Base-by-base conservation (phyloP, 1,140 invertebrate species). In the Penaeus vannamei region DNA sequence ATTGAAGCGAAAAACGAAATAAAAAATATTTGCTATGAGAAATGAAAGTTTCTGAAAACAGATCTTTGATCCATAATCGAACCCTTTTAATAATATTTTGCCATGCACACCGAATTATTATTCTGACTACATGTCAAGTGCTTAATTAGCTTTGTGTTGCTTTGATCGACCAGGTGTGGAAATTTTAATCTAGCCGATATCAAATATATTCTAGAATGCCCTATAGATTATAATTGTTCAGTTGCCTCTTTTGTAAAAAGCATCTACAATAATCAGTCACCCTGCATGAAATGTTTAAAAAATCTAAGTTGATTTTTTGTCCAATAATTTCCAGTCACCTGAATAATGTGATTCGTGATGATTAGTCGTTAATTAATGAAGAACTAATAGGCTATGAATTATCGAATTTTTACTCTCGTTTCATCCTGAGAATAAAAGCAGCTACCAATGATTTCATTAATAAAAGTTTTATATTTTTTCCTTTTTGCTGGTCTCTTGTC, bases 101-200 rank as follows among this genome's bases (percentile, higher is more conserved):
- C 32, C 77, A 76, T 46, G 81, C 59, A 62, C 81, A 60, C 81
- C 84, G 84, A 89, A 89, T 89, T 89, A 89, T 89, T 89, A 84
- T 84, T 82, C 87, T 42, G 87, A 80, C 87, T 89, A 84, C 87
- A 82, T 89, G 87, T 89, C 87, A 89, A 84, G 81, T 84, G 87
- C 84, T 89, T 89, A 89, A 89, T 89, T 89, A 89, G 87, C 87
- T 89, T 89, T 89, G 60, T 69, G 81, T 84, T 76, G 81, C 87
- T 89, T 89, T 89, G 87, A 89, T 89, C 87, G 69, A 61, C 36
- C 87, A 84, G 87, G 87, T 89, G 87, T 89, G 87, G 66, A 89
- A 89, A 84, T 89, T 89, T 89, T 89, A 89, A 89, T 89, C 87
- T 89, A 89, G 62, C 87, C 87, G 83, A 89, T 89, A 89, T 89